A percentile compares a stretch with the other conserved stretches of the same genome.
Evolutionary conservation across 2,797 vertebrate genomes (phyloP).

Genomic region (Phyllotis vaccarum): DNA sequence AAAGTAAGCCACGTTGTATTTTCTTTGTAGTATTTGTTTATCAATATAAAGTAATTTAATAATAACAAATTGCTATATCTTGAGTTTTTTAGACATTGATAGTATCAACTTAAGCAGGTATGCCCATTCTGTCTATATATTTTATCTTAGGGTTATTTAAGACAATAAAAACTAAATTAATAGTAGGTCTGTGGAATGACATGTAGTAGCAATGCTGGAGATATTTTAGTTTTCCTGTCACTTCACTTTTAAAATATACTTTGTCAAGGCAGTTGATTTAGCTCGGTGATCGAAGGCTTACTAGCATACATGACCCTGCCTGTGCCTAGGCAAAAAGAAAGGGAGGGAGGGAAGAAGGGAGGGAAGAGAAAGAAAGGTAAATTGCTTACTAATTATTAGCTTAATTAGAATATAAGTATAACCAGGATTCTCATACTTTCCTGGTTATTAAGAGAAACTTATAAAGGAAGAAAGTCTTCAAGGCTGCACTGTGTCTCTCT

Average conservation of each 20-base stretch:
- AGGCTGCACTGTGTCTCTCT: background rate
- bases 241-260: constrained; percentile 25
- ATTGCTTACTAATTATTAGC: background rate
- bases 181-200: background rate
- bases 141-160: background rate
- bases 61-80: constrained; percentile 12
- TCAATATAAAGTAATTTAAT: background rate
- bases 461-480: background rate
- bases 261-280: background rate
- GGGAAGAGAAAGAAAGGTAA: no score
- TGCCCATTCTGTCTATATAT: background rate
- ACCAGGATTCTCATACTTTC: constrained; percentile 17
- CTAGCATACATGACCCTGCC: background rate
- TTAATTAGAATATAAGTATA: background rate
- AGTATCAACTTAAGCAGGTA: background rate
- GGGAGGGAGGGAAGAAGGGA: no score
- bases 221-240: constrained; percentile 21
- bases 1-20: background rate
- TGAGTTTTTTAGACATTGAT: background rate
- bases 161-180: background rate
- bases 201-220: background rate
- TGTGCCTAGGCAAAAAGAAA: background rate
- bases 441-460: constrained; percentile 21
- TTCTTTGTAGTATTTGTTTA: constrained; percentile 36
- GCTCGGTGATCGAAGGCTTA: background rate